Conservation (phyloP, 2,888 invertebrate genomes). For the Kuschelorhynchus macadamiae region DNA sequence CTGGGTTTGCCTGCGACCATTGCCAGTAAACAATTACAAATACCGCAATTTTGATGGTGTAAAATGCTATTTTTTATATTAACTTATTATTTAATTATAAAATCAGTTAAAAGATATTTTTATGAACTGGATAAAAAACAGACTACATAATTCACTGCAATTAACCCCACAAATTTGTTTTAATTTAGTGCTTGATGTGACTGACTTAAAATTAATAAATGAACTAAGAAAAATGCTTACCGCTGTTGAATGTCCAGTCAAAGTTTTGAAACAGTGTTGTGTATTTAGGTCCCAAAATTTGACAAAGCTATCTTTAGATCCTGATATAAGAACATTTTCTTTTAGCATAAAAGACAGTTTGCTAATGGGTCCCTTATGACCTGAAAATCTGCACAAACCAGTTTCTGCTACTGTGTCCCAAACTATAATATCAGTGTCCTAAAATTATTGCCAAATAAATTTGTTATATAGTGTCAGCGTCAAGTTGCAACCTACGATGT, state of each 20-base stretch:
- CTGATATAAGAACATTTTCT: constrained; percentile 80
- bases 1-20: too few relatives aligned
- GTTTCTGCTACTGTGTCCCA: constrained; percentile 95
- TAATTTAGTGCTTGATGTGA: too few relatives aligned
- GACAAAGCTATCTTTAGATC: constrained; percentile 94
- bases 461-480: neutral
- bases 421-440: constrained; percentile 94
- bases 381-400: constrained; percentile 90
- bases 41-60: too few relatives aligned
- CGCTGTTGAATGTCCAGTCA: constrained; percentile 90
- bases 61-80: too few relatives aligned
- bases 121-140: too few relatives aligned
- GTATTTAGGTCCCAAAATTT: constrained; percentile 98
- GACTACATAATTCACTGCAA: too few relatives aligned
- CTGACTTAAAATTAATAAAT: neutral
- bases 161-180: too few relatives aligned
- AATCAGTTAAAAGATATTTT: too few relatives aligned
- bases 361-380: constrained; percentile 93
- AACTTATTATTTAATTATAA: too few relatives aligned
- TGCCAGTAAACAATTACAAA: too few relatives aligned
- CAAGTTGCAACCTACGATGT: too few relatives aligned
- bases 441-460: constrained; percentile 60
- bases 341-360: constrained; percentile 82
- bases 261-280: constrained; percentile 95
- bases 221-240: constrained; percentile 65